phyloP scores from a whole-genome alignment of 2,888 invertebrate genomes.

The Druceiella hillmani region DNA sequence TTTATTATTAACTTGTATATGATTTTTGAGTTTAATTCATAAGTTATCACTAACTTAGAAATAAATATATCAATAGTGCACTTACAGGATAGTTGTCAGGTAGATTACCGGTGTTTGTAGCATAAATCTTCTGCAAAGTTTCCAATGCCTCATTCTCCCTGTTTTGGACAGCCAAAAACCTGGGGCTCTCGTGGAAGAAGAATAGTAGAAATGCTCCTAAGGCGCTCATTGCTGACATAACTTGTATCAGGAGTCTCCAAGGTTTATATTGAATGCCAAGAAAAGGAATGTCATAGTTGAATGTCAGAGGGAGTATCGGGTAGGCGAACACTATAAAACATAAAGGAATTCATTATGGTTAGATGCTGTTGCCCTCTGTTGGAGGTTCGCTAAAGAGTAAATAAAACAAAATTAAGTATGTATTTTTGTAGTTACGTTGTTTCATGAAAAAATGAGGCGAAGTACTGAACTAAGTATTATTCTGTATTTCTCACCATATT shows the following conservation, averaged over 20 bases:
- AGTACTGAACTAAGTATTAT: no score
- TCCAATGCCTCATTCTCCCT: slow-evolving; percentile 41
- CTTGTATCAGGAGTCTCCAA: slow-evolving; percentile 58
- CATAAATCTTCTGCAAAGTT: slow-evolving; percentile 3
- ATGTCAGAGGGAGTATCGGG: slow-evolving; percentile 47
- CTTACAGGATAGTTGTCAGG: background rate
- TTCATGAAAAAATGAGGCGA: no score
- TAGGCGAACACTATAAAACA: slow-evolving; percentile 48
- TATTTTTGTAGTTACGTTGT: no score
- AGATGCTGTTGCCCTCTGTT: no score
- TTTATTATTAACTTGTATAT: no score
- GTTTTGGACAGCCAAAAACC: slow-evolving; percentile 54
- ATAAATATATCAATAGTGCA: no score
- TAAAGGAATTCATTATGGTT: no score
- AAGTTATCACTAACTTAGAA: no score
- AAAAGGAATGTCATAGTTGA: slow-evolving; percentile 27
- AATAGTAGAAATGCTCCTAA: slow-evolving; percentile 44
- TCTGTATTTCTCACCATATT: no score
- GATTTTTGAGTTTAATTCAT: no score
- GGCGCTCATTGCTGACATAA: slow-evolving; percentile 51
- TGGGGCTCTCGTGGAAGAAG: slow-evolving; percentile 60
- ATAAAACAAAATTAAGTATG: no score
- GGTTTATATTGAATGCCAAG: slow-evolving; percentile 46
- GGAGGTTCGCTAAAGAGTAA: no score
- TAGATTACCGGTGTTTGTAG: slow-evolving; percentile 5